Percentiles rank a stretch among this genome's conserved stretches.
These are phyloP conservation scores for Ceryle rudis DNA, from an alignment of 2,797 vertebrate species.

Conservation along the genomic window DNA sequence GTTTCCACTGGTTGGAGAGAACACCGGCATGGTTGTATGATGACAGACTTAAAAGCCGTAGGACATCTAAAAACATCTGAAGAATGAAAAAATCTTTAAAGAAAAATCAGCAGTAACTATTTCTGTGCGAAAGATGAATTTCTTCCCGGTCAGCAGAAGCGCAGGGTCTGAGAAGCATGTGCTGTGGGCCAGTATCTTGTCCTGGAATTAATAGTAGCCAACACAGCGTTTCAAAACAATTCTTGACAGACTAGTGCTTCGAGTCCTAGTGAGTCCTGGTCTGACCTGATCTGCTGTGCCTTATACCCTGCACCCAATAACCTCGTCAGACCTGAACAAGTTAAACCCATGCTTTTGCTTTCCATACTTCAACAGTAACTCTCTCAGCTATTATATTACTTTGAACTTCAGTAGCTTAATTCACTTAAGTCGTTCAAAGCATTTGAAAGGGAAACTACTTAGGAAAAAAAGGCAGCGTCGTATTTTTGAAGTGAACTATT, in stretches of 20 bases:
- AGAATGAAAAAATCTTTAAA: not conserved
- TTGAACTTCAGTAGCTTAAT: not conserved
- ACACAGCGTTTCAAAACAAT: not conserved
- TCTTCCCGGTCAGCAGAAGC: not conserved
- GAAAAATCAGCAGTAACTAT: not conserved
- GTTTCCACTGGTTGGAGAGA: not conserved
- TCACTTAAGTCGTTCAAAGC: not conserved
- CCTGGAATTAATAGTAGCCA: not conserved
- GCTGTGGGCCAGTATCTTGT: not conserved
- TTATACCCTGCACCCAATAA: not conserved
- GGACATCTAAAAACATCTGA: not conserved
- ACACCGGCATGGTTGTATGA: rapidly evolving
- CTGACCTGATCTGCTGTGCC: not conserved
- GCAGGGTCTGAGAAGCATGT: not conserved
- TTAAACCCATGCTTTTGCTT: not conserved
- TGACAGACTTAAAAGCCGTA: not conserved
- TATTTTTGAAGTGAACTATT: not conserved
- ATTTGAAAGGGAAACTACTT: not conserved
- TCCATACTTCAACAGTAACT: not conserved
- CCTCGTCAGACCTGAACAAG: not conserved
- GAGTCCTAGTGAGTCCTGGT: not conserved
- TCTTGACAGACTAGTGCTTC: not conserved
- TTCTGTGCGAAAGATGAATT: not conserved
- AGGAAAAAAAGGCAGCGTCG: not conserved
- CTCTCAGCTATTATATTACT: not conserved